Base-by-base conservation (phyloP, 2,797 vertebrate species). In the Anguilla pacifica region DNA sequence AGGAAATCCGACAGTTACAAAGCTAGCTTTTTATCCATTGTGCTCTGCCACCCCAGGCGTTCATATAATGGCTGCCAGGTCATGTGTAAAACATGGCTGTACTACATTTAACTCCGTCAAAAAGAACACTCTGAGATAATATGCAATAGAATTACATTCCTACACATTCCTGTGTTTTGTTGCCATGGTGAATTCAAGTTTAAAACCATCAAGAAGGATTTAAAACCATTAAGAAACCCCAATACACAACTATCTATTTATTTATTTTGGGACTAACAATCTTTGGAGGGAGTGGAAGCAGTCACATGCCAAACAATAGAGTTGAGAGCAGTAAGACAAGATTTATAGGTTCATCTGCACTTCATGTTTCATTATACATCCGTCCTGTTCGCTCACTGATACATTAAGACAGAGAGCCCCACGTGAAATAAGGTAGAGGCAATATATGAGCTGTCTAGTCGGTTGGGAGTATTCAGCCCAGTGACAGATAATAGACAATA, bases 361-460 rank as follows among this genome's bases (percentile, higher is more conserved):
- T 88, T 53, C 46, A 88, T 90, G 91, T 92, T 88, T 89, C 82
- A 89, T 89, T 83, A 89, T 90, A 86, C 89, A 70, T 90, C 87
- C 90, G 89, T 89, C 46, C 81, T 85, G 4, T 85, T 49, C 35
- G 49, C 59, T 87, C 39, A 11, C 84, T 88, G 88, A 91, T 89
- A 91, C 85, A 90, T 86, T 59, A 87, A 90, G 90, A 93, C 87
- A 67, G 90, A 93, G 90, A 83, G 81, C 55, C 35, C 5, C 28
- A 43, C 59, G 53, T 86, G 86, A 89, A 51, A 88, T 70, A 83
- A 88, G 88, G 77, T 64, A 77, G 67, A 85, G 74, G 59, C 83
- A 46, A 86, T 84, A 86, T 84, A 85, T 82, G 57, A 67, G 86
- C 86, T 89, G 83, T 82, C 64, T 43, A 39, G 39, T 83, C 85